Evolutionary conservation across 2,888 invertebrate species (phyloP).

Genomic region (Cephus sareptanus): DNA sequence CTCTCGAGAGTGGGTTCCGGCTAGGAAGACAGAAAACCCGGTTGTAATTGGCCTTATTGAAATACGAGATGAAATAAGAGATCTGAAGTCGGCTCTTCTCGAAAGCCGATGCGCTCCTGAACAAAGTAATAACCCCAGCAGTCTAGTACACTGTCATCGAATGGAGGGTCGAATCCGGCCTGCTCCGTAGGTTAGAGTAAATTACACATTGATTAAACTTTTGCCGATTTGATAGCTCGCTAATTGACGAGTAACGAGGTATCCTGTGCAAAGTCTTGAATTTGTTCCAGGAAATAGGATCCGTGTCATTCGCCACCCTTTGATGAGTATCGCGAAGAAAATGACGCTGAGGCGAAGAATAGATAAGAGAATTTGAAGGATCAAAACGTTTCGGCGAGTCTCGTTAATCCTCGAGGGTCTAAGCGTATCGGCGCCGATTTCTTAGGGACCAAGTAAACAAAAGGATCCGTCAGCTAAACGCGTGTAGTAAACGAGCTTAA

Average conservation of each 20-base stretch:
- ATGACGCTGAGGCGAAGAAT: background rate
- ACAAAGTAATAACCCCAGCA: background rate
- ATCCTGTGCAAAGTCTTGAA: slow-evolving; percentile 3
- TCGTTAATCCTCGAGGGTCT: background rate
- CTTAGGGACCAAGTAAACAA: slow-evolving; percentile 8
- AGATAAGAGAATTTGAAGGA: background rate
- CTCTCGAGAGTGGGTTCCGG: background rate
- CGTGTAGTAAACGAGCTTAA: slow-evolving; percentile 25
- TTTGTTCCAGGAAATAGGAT: slow-evolving; percentile 2
- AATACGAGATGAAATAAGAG: background rate
- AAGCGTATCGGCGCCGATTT: background rate
- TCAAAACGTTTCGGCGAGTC: background rate
- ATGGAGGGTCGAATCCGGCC: background rate
- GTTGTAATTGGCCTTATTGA: background rate
- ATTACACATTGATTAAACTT: slow-evolving; percentile 32
- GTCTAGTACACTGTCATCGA: background rate
- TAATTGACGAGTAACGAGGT: slow-evolving; percentile 34
- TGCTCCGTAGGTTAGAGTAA: background rate
- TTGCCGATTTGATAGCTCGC: slow-evolving; percentile 22
- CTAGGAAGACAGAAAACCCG: background rate
- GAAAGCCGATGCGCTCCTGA: slow-evolving; percentile 2
- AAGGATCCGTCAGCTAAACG: slow-evolving; percentile 17
- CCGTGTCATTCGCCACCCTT: background rate
- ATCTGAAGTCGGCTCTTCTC: slow-evolving; percentile 5
- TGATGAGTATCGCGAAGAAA: background rate